Conservation (phyloP, 2,797 vertebrate species). For the Phrynocephalus guinanensis region DNA sequence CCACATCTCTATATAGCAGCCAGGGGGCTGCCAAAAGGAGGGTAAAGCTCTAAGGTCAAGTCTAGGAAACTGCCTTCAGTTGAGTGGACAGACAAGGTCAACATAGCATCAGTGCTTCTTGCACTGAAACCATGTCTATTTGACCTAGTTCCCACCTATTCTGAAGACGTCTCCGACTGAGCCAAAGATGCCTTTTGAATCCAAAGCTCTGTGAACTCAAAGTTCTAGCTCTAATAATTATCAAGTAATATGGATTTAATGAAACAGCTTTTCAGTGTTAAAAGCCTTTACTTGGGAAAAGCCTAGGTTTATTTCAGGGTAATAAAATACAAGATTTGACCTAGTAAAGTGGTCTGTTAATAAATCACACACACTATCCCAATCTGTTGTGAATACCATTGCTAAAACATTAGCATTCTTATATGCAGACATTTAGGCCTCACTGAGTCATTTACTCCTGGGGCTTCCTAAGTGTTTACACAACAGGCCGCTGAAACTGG, state of each 20-base stretch:
- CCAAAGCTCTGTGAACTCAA: background rate
- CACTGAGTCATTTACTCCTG: background rate
- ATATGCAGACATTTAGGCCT: background rate
- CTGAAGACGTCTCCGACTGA: background rate
- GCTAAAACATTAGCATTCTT: background rate
- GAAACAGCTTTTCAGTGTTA: constrained; percentile 13
- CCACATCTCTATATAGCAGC: background rate
- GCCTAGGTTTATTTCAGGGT: background rate
- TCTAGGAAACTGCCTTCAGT: background rate
- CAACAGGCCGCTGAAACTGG: background rate
- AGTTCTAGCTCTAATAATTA: background rate
- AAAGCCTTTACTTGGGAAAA: constrained; percentile 12
- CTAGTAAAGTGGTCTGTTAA: background rate
- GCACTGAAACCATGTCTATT: background rate
- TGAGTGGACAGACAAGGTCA: background rate
- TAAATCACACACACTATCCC: constrained; percentile 2
- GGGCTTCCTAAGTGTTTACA: background rate
- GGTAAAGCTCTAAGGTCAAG: background rate
- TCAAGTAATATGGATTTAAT: background rate
- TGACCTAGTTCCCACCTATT: background rate
- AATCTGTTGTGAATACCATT: constrained; percentile 13
- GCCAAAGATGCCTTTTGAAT: background rate
- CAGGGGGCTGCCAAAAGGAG: too few species aligned
- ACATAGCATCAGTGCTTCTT: background rate
- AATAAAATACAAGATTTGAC: constrained; percentile 1